Evolutionary conservation across 2,113 vertebrate genomes (phyloP).

Genomic region (Ciconia maguari): DNA sequence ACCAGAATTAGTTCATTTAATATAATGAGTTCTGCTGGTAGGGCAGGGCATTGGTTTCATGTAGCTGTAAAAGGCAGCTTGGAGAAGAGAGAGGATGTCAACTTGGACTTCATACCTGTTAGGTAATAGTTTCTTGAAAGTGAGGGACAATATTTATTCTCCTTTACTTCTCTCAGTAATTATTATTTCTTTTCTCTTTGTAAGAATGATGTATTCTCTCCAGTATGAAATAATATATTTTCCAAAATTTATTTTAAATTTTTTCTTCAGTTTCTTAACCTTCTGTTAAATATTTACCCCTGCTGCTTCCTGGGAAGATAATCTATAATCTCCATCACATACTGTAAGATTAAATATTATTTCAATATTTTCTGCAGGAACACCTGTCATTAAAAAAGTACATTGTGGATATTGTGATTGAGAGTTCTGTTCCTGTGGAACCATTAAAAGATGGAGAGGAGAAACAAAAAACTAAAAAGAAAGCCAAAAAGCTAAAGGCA

Average conservation of each 20-base stretch:
- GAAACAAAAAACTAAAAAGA: slow-evolving; percentile 91
- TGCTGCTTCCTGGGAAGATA: background rate
- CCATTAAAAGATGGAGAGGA: slow-evolving; percentile 88
- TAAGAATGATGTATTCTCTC: background rate
- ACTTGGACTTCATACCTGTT: background rate
- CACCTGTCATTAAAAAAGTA: slow-evolving; percentile 98
- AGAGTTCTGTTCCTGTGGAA: slow-evolving; percentile 83
- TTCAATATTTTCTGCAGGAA: slow-evolving; percentile 78
- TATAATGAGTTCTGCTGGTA: background rate
- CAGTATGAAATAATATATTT: background rate
- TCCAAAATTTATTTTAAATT: background rate
- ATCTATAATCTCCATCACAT: background rate
- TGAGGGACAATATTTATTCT: background rate
- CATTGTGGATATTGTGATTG: slow-evolving; percentile 90
- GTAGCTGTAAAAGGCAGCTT: slow-evolving; percentile 8
- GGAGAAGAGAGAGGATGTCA: background rate
- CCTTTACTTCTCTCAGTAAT: background rate
- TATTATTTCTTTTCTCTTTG: background rate
- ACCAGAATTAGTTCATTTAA: background rate
- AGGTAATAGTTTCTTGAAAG: background rate
- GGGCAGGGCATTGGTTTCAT: background rate
- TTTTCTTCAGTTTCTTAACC: background rate
- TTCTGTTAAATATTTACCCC: background rate
- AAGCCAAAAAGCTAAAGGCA: slow-evolving; percentile 92
- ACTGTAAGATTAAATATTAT: background rate